Base-by-base conservation (phyloP, 2,113 vertebrate species). In the Macaca mulatta region DNA sequence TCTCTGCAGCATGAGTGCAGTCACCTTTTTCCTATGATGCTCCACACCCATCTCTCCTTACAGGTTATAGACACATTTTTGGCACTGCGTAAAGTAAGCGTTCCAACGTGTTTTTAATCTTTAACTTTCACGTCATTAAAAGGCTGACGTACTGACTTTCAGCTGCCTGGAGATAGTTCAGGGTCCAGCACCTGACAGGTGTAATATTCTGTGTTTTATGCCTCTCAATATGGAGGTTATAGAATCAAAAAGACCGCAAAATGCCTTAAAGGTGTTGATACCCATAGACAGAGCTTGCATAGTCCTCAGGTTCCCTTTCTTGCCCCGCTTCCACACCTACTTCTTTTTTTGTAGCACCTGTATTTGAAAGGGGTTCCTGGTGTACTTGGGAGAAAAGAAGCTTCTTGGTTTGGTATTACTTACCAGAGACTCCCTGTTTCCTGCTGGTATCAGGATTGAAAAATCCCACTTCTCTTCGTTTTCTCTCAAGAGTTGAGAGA, bases 31-130 rank as follows among this genome's bases (percentile, higher is more conserved):
- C 50, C 3, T 97, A 96, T 93, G 97, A 82, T 18, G 93, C 69
- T 97, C 98, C 98, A 98, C 97, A 96, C 98, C 98, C 98, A 97
- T 97, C 98, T 98, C 97, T 98, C 99, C 96, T 97, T 99, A 98
- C 98, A 98, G 98, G 98, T 98, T 98, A 97, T 90, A 98, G 98
- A 99, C 99, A 99, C 97, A 98, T 99, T 99, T 99, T 99, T 99
- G 99, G 99, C 99, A 99, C 97, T 27, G 87, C 94, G n/a, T 97
- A 95, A 92, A 98, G 99, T 99, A 99, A 99, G 97, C 72, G 99
- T 99, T 99, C 99, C 99, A 99, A 98, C 99, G 98, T 98, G 98
- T 99, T 99, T 99, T 98, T 99, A 98, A 99, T 99, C 98, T 98
- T 98, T 89, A 77, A 98, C 98, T 99, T 98, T 97, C 97, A 98